phyloP scores from a whole-genome alignment of 2,888 invertebrate species.

The Hydriomena furcata region DNA sequence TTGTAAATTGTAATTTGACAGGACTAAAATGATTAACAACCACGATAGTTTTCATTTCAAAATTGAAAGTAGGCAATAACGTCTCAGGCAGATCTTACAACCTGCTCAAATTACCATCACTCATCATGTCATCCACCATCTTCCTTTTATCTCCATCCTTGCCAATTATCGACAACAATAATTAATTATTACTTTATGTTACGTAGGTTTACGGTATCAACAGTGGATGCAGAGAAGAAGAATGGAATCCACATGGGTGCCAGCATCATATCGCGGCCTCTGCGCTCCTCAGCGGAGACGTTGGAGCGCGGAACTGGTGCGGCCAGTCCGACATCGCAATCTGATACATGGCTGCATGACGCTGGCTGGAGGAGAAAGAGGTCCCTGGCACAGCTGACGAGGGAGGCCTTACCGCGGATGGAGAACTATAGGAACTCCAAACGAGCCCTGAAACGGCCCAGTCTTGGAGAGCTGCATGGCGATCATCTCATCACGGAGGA shows the following conservation, averaged over 20 bases:
- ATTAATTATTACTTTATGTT: neutral
- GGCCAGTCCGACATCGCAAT: constrained; percentile 43
- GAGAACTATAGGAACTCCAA: constrained; percentile 93
- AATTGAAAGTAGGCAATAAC: too few species aligned
- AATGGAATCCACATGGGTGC: constrained; percentile 77
- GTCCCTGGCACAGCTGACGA: constrained; percentile 87
- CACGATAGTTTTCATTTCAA: too few species aligned
- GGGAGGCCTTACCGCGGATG: constrained; percentile 91
- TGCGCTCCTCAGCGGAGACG: constrained; percentile 64
- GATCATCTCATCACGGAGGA: constrained; percentile 77
- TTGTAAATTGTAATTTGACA: too few species aligned
- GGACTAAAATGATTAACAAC: too few species aligned
- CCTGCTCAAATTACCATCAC: too few species aligned
- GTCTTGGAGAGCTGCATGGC: constrained; percentile 92
- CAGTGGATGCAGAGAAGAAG: constrained; percentile 71
- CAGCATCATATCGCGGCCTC: constrained; percentile 70
- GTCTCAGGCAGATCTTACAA: too few species aligned
- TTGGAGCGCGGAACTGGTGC: constrained; percentile 51
- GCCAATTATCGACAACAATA: too few species aligned
- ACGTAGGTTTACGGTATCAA: constrained; percentile 68
- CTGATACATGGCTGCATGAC: constrained; percentile 76
- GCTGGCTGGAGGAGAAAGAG: constrained; percentile 79
- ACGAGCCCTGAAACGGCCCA: constrained; percentile 90
- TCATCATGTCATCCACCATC: too few species aligned
- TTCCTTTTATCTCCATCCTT: too few species aligned